phyloP scores from a whole-genome alignment of 2,888 invertebrate species.

The Thyatira batis region DNA sequence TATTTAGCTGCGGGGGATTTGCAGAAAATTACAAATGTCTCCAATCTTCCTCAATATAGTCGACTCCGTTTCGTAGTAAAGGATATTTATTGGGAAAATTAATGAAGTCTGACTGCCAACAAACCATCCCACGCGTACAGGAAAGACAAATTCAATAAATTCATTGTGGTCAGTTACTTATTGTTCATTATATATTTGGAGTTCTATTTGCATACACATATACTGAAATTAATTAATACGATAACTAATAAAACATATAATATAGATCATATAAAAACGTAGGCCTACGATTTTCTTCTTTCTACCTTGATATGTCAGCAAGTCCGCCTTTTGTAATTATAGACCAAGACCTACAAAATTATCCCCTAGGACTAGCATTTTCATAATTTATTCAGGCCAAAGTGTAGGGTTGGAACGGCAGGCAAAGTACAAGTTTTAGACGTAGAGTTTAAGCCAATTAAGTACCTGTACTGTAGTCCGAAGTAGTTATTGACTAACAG shows the following conservation, averaged over 20 bases:
- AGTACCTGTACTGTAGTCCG: constrained; percentile 23
- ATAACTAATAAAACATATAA: too few species aligned
- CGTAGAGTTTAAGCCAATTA: too few species aligned
- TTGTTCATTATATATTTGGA: too few species aligned
- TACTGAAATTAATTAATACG: too few species aligned
- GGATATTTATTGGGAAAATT: constrained; percentile 1
- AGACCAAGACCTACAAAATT: constrained; percentile 52
- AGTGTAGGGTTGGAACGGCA: constrained; percentile 48
- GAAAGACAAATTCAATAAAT: neutral
- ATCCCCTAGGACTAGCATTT: constrained; percentile 48
- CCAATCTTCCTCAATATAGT: constrained; percentile 31
- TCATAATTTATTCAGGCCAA: constrained; percentile 58
- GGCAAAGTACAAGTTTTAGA: constrained; percentile 39
- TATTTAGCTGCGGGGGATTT: constrained; percentile 49
- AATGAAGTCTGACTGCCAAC: neutral
- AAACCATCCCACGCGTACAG: neutral
- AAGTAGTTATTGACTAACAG: constrained; percentile 19
- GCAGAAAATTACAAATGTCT: constrained; percentile 55
- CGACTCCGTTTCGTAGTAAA: neutral
- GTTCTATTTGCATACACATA: too few species aligned
- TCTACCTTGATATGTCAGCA: constrained; percentile 24
- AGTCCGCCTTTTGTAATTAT: constrained; percentile 49
- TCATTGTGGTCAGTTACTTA: too few species aligned
- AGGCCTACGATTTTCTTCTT: too few species aligned
- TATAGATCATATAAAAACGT: too few species aligned